Conservation (phyloP, 2,113 vertebrate species). For the Sminthopsis crassicaudata region DNA sequence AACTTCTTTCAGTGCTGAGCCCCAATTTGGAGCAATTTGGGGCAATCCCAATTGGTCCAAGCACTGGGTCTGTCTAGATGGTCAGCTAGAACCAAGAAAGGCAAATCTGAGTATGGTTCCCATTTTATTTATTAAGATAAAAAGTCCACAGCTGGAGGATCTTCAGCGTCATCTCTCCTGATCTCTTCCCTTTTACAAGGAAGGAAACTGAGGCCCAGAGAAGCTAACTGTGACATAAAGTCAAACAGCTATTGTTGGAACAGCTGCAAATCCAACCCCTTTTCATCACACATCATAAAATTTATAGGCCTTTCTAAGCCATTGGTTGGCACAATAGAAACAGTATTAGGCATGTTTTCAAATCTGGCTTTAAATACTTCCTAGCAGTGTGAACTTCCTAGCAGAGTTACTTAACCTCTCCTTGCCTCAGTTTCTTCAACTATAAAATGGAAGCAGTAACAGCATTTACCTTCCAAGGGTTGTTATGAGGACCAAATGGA, state of each 20-base stretch:
- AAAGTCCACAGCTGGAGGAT: neutral
- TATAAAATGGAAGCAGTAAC: neutral
- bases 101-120: neutral
- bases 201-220: neutral
- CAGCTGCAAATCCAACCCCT: neutral
- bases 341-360: neutral
- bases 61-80: neutral
- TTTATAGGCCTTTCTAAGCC: neutral
- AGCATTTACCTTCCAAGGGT: neutral
- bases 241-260: neutral
- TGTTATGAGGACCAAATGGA: neutral
- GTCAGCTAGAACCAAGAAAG: neutral
- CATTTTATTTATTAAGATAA: neutral
- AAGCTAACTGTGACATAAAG: neutral
- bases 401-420: too few relatives aligned
- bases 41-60: neutral
- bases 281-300: neutral
- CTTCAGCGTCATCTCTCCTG: neutral
- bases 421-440: neutral
- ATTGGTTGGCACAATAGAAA: neutral
- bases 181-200: neutral
- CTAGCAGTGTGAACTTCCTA: too few relatives aligned
- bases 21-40: neutral
- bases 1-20: neutral
- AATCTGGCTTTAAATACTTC: neutral